Evolutionary conservation across 2,888 invertebrate species (phyloP).

Genomic region (Fragum fragum): DNA sequence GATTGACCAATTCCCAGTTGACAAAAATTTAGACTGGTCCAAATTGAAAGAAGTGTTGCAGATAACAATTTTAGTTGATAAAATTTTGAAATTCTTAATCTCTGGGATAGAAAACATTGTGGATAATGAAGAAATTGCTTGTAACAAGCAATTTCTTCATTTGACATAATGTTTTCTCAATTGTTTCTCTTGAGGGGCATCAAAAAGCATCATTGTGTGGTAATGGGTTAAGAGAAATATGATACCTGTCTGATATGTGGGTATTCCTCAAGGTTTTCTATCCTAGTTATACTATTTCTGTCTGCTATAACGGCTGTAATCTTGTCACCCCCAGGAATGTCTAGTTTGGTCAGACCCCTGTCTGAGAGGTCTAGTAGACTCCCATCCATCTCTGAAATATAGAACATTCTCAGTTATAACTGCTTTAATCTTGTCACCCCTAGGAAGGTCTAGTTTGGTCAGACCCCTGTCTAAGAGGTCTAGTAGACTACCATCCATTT

Average conservation of each 20-base stretch:
- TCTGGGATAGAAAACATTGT: too few relatives aligned
- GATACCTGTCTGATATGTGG: conserved; percentile 89
- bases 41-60: too few relatives aligned
- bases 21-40: too few relatives aligned
- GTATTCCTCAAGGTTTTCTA: conserved; percentile 95
- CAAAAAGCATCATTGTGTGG: too few relatives aligned
- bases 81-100: too few relatives aligned
- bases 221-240: too few relatives aligned
- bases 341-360: conserved; percentile 93
- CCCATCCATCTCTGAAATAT: conserved; percentile 68
- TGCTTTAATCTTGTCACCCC: conserved; percentile 72
- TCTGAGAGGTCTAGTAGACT: conserved; percentile 91
- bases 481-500: conserved; percentile 85
- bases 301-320: conserved; percentile 87
- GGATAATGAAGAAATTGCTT: too few relatives aligned
- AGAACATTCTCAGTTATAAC: conserved; percentile 89
- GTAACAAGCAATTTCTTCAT: too few relatives aligned
- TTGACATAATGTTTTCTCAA: too few relatives aligned
- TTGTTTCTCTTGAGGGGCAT: too few relatives aligned
- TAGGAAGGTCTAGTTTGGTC: conserved; percentile 91
- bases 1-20: too few relatives aligned
- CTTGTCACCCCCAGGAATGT: conserved; percentile 81
- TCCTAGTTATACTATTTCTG: conserved; percentile 94
- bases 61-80: too few relatives aligned
- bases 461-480: conserved; percentile 93